These are phyloP conservation scores for Hyalella azteca DNA, from an alignment of 2,888 invertebrate species.

Conservation along the genomic window DNA sequence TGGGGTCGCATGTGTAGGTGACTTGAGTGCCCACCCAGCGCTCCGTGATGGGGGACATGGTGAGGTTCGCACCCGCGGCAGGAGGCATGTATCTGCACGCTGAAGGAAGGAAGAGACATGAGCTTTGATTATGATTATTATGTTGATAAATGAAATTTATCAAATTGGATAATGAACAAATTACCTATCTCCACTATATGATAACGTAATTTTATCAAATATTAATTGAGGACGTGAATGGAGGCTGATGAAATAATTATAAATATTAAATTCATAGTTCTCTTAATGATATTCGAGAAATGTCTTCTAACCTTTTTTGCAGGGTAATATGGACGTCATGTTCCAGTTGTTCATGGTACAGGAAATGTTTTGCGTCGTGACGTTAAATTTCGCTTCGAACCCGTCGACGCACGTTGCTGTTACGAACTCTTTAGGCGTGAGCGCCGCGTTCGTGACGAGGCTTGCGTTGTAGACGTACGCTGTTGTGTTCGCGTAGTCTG, in stretches of 20 bases:
- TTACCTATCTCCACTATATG: too few relatives aligned
- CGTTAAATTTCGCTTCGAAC: not conserved
- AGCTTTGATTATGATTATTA: too few relatives aligned
- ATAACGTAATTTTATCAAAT: not conserved
- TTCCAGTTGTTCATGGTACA: not conserved
- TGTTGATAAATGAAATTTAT: too few relatives aligned
- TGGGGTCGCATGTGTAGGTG: not conserved
- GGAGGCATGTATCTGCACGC: not conserved
- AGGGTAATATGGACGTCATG: not conserved
- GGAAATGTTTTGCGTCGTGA: not conserved
- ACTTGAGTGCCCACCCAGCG: not conserved
- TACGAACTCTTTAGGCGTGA: not conserved
- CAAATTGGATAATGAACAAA: too few relatives aligned
- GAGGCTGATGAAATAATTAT: not conserved
- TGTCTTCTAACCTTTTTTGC: not conserved
- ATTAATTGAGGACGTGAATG: not conserved
- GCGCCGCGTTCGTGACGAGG: not conserved
- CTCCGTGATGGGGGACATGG: not conserved
- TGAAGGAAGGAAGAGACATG: too few relatives aligned
- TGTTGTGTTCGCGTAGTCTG: not conserved
- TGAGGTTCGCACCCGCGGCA: not conserved
- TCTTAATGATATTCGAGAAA: too few relatives aligned
- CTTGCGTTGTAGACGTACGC: conserved; percentile 14
- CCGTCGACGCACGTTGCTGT: not conserved
- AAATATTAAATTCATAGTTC: not conserved